Base-by-base conservation (phyloP, 2,888 invertebrate species). In the Chalcosyrphus nemorum region DNA sequence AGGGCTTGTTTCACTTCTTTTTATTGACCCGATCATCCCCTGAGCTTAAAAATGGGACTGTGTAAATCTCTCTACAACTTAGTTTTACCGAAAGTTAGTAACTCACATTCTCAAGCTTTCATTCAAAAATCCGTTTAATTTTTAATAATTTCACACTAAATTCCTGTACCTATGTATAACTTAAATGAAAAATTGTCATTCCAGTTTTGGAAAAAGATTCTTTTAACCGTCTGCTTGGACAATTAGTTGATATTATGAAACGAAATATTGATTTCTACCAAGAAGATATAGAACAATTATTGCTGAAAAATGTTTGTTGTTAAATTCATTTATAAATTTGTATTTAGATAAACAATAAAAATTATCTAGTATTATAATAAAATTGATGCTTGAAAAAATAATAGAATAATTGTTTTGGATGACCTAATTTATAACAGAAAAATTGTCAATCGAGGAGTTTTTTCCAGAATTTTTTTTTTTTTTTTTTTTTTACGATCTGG, bases 211-310 rank as follows among this genome's bases (percentile, higher is more conserved):
- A 98, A 92, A 97, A 98, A 89, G 96, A 97, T 89, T 98, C 99
- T 77, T 99, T 99, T 92, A 98, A 99, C 92, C 95, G 99, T 66
- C 94, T 99, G 86, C 94, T 99, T 88, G 99, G 99, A 68, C 98
- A 98, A 68, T 98, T 99, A 92, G 97, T 98, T 97, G 97, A 99
- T 92, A 95, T 99, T 71, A 97, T 99, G 97, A 98, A 98, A 93
- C 95, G 98, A 89, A 98, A 97, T 93, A 97, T 98, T 89, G 95
- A 96, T 92, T 96, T 97, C 92, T 99, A 99, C 92, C 98, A 98
- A 87, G 89, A 89, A 32, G 70, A 74, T 70, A 61, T 86, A 7
- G 81, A 86, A 52, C 66, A 68, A 32, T 15, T 78, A n/a, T 47
- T 78, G 50, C 27, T 82, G 63, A 72, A 13, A 32, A 78, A 82